phyloP scores from a whole-genome alignment of 1,140 invertebrate species.

The Philaenus spumarius region DNA sequence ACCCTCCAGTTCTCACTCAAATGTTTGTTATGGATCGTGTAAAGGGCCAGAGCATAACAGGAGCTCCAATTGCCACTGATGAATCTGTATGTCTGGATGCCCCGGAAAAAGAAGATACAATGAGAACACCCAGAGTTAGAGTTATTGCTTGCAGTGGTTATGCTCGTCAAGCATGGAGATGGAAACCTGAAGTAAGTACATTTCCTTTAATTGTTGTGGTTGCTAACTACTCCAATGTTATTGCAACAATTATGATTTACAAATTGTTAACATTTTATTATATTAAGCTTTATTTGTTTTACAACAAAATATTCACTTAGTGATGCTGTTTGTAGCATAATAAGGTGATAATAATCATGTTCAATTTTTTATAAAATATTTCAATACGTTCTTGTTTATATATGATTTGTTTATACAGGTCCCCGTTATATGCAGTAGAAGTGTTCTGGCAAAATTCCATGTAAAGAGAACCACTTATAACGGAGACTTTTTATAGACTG shows the following conservation, averaged over 20 bases:
- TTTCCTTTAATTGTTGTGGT: background rate
- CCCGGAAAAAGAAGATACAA: slow-evolving; percentile 38
- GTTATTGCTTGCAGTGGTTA: slow-evolving; percentile 58
- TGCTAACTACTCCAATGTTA: background rate
- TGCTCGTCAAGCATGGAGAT: slow-evolving; percentile 56
- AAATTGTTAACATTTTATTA: background rate
- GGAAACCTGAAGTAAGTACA: slow-evolving; percentile 43
- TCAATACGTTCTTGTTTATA: no score
- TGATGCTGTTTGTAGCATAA: no score
- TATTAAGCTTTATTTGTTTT: no score
- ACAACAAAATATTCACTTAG: no score
- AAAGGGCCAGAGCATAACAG: background rate
- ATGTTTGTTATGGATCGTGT: slow-evolving; percentile 70
- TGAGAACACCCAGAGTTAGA: slow-evolving; percentile 48
- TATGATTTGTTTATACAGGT: no score
- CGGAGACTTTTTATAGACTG: no score
- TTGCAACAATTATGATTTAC: background rate
- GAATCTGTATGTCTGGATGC: slow-evolving; percentile 66
- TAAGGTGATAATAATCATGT: no score
- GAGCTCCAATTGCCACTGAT: slow-evolving; percentile 43
- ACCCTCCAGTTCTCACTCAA: slow-evolving; percentile 49
- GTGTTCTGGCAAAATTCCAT: no score
- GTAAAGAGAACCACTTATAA: no score
- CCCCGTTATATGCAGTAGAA: no score
- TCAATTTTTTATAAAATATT: no score